Evolutionary conservation across 1,140 invertebrate species (phyloP), one percentile per base, ranked within the genome.

Genomic region (Leptinotarsa texana): DNA sequence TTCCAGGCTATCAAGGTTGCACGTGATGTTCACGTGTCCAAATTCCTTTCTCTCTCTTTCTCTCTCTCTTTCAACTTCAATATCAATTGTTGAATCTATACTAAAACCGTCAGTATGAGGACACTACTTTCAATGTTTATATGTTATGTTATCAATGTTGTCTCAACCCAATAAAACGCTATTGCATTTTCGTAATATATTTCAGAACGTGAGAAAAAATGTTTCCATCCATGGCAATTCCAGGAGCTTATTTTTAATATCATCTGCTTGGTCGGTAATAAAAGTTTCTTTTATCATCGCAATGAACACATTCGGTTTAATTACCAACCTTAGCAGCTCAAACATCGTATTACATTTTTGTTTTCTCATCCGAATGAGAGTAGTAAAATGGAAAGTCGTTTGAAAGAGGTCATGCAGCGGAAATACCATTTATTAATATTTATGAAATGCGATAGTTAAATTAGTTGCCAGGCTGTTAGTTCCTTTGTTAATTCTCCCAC

Each of bases 381-480:
- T 42, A 42, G 33, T 42, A 57, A n/a, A 5, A 57, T 57, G 51
- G n/a, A 57, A 3, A 57, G 51, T 18, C 51, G n/a, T 57, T 57
- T 57, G n/a, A 57, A 57, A 57, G n/a, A 57, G 51, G 51, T 57
- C 51, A 57, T 57, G 51, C 17, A 57, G 51, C 51, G 51, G 51
- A 57, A 57, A 15, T 57, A 57, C 1, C 17, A 57, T 57, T 57
- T 3, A 57, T 57, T 57, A 57, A 3, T 57, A n/a, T 57, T 15
- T 5, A 57, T 15, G 17, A n/a, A 57, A 57, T n/a, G 51, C 0
- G 51, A 57, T 57, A 57, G 51, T 57, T 18, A 57, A 57, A 57
- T 57, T 57, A 57, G 6, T 42, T 42, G 33, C 33, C 33, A 3
- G 33, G 8, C 51, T 57, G 51, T 15, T 57, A 57, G n/a, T 57